These are phyloP conservation scores for Onthophagus sagittarius DNA, from an alignment of 2,888 invertebrate species.

Conservation along the genomic window DNA sequence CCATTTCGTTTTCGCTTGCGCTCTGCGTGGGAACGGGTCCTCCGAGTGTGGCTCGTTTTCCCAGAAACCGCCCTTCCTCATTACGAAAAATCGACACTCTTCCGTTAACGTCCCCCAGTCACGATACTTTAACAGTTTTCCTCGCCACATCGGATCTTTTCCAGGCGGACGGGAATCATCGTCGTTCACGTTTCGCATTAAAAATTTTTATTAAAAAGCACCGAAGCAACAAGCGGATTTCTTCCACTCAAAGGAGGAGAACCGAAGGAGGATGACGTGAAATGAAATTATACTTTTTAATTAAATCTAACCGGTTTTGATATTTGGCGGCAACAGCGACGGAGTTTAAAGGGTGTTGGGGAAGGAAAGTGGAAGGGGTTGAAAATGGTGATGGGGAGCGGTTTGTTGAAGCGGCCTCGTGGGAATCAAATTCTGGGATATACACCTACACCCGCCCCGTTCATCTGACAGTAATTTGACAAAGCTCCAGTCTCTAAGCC, in stretches of 20 bases:
- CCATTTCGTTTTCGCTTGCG: no score
- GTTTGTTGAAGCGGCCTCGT: background rate
- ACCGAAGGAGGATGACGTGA: background rate
- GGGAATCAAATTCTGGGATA: slow-evolving; percentile 11
- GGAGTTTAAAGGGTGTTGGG: background rate
- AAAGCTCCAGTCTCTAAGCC: slow-evolving; percentile 26
- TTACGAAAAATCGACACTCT: background rate
- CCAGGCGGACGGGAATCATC: background rate
- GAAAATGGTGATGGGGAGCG: background rate
- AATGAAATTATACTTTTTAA: slow-evolving; percentile 11
- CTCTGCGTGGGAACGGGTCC: background rate
- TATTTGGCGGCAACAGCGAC: background rate
- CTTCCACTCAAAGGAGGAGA: background rate
- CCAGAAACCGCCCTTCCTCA: background rate
- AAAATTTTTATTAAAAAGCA: slow-evolving; percentile 2
- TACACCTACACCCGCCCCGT: slow-evolving; percentile 15
- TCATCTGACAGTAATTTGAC: slow-evolving; percentile 29
- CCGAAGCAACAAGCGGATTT: slow-evolving; percentile 2
- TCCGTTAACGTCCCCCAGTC: background rate
- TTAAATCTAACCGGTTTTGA: slow-evolving; percentile 3
- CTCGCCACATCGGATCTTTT: background rate
- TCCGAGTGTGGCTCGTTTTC: background rate
- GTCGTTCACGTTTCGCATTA: background rate
- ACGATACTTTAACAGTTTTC: background rate
- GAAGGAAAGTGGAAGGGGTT: background rate